These are phyloP conservation scores for Hirtodrosophila duncani DNA, from an alignment of 2,888 invertebrate species.

Conservation along the genomic window DNA sequence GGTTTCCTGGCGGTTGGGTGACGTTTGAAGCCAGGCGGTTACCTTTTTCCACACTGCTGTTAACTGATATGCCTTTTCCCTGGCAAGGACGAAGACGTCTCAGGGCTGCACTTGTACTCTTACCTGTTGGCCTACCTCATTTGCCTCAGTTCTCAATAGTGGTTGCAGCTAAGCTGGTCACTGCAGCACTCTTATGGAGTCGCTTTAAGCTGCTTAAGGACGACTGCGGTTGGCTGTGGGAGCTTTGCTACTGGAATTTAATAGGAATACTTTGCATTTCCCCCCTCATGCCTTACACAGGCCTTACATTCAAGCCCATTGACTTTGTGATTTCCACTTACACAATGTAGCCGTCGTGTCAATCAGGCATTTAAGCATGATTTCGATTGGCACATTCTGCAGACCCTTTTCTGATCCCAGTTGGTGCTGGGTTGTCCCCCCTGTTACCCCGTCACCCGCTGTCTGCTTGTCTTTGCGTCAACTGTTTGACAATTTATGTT, in stretches of 20 bases:
- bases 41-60: constrained; percentile 14
- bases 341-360: no score
- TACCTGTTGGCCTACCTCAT: background rate
- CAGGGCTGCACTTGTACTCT: background rate
- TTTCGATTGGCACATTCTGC: no score
- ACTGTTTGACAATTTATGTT: constrained; percentile 50
- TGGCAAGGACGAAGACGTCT: constrained; percentile 1
- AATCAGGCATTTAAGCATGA: constrained; percentile 1
- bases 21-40: constrained; percentile 7
- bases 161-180: constrained; percentile 9
- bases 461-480: background rate
- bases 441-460: constrained; percentile 3
- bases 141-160: no score
- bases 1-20: constrained; percentile 5
- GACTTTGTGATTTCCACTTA: background rate
- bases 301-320: no score
- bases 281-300: no score
- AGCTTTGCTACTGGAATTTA: constrained; percentile 25
- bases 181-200: constrained; percentile 14
- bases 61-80: constrained; percentile 15
- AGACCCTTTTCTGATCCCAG: no score
- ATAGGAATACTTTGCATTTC: constrained; percentile 16
- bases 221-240: constrained; percentile 9
- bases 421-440: background rate
- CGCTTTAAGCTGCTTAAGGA: constrained; percentile 30